Conservation (phyloP, 2,888 invertebrate genomes). For the Drosophila affinis region DNA sequence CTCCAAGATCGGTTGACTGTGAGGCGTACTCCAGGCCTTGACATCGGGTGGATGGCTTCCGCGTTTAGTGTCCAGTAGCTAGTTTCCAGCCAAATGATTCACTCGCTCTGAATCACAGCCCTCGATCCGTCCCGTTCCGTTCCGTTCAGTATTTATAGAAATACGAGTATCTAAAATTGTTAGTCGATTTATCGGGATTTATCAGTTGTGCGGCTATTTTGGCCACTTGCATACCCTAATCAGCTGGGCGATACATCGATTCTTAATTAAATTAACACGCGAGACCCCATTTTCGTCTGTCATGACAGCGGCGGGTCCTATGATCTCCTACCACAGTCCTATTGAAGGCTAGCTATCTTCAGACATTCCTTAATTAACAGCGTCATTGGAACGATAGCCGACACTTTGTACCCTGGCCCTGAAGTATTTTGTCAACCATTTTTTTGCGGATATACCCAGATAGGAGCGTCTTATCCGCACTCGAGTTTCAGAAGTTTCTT, state of each 20-base stretch:
- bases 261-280: constrained; percentile 65
- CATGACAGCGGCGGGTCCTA: constrained; percentile 35
- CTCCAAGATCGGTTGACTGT: neutral
- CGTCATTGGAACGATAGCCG: constrained; percentile 32
- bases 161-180: constrained; percentile 40
- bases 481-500: constrained; percentile 37
- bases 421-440: constrained; percentile 1
- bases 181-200: constrained; percentile 29
- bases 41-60: neutral
- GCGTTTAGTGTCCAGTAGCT: neutral
- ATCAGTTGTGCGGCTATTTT: constrained; percentile 24
- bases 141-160: constrained; percentile 40
- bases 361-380: constrained; percentile 53
- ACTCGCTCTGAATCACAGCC: constrained; percentile 10
- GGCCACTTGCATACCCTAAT: constrained; percentile 24
- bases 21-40: neutral
- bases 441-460: constrained; percentile 29
- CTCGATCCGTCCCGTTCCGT: neutral
- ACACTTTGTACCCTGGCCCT: constrained; percentile 36
- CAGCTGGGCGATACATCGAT: constrained; percentile 32
- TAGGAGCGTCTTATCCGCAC: constrained; percentile 35
- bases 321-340: constrained; percentile 42
- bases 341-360: constrained; percentile 19
- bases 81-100: constrained; percentile 14
- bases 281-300: constrained; percentile 34